These are phyloP conservation scores for Embiotoca jacksoni DNA, from an alignment of 2,113 vertebrate genomes.

Conservation along the genomic window DNA sequence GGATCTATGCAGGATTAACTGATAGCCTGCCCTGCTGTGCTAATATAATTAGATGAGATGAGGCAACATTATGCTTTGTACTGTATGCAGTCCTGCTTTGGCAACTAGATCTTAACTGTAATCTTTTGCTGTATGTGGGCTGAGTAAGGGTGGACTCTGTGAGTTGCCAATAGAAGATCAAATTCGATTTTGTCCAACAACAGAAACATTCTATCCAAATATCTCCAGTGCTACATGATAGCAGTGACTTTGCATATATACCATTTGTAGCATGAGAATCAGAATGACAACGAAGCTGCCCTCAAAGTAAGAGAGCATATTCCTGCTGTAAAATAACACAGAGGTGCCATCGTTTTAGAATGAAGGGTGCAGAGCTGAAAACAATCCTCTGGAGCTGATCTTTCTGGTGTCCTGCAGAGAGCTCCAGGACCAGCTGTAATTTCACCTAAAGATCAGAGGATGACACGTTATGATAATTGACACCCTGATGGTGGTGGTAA, in stretches of 20 bases:
- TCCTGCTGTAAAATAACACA: background rate
- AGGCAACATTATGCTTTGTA: background rate
- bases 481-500: conserved; percentile 33
- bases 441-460: conserved; percentile 61
- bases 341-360: background rate
- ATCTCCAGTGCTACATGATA: background rate
- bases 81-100: background rate
- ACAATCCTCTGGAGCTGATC: conserved; percentile 1
- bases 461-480: conserved; percentile 37
- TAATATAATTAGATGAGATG: background rate
- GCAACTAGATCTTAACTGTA: background rate
- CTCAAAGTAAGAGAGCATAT: background rate
- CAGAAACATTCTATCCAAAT: background rate
- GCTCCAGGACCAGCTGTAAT: conserved; percentile 47
- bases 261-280: background rate
- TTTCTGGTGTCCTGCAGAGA: conserved; percentile 44
- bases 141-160: background rate
- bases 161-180: background rate
- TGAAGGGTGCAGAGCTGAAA: conserved; percentile 4
- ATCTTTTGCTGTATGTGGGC: background rate
- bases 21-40: background rate
- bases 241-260: background rate
- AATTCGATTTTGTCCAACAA: background rate
- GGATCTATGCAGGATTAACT: background rate
- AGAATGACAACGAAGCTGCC: too few relatives aligned